Percentiles rank a stretch among this genome's conserved stretches.
Conservation (phyloP, 1,140 invertebrate genomes). For the Meloidogyne hapla region DNA sequence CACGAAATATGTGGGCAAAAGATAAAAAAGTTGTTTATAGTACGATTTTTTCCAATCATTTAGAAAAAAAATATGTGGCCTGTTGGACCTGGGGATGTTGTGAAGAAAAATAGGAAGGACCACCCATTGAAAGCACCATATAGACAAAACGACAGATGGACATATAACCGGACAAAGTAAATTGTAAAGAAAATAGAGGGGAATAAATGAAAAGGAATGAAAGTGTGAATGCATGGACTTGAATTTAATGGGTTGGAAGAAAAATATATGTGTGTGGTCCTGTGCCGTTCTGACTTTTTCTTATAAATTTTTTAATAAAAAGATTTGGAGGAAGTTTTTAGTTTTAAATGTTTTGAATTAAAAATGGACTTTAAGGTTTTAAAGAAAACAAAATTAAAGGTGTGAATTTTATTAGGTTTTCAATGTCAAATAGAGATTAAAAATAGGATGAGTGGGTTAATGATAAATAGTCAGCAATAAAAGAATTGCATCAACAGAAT, state of each 20-base stretch:
- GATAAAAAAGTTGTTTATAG: conserved; percentile 6
- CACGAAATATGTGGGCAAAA: conserved; percentile 5
- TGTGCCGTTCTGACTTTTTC: not conserved
- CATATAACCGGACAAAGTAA: not conserved
- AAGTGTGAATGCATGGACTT: conserved; percentile 1
- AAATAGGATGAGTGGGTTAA: too few species aligned
- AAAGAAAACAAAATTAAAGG: not conserved
- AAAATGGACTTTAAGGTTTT: too few species aligned
- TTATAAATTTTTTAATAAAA: not conserved
- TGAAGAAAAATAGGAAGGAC: not conserved
- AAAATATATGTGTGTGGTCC: not conserved
- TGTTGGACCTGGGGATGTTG: not conserved
- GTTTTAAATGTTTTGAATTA: not conserved
- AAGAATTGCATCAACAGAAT: too few species aligned
- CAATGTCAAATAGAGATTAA: too few species aligned
- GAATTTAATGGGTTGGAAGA: not conserved
- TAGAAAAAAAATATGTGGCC: not conserved
- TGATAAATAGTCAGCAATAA: too few species aligned
- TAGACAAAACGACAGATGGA: not conserved
- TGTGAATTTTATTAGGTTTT: too few species aligned
- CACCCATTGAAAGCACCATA: not conserved
- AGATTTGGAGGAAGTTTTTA: not conserved
- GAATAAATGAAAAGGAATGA: not conserved
- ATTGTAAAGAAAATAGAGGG: not conserved
- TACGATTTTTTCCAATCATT: conserved; percentile 3